Evolutionary conservation across 2,113 vertebrate genomes (phyloP).

Genomic region (Apteryx owenii): DNA sequence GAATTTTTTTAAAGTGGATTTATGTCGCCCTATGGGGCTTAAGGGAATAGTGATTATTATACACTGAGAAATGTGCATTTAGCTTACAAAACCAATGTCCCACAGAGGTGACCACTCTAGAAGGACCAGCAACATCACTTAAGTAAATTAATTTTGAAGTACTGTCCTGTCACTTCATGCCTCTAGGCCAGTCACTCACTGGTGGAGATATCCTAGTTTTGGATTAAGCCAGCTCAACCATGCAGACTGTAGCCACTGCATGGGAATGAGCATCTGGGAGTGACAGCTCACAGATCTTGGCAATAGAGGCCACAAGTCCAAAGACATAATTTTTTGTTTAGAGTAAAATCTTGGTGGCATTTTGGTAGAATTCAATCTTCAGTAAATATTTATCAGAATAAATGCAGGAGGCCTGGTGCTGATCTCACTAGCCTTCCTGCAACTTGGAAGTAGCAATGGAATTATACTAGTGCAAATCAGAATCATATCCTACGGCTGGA

Average conservation of each 20-base stretch:
- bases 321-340: slow-evolving; percentile 78
- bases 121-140: slow-evolving; percentile 84
- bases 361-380: slow-evolving; percentile 50
- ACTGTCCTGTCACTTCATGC: slow-evolving; percentile 88
- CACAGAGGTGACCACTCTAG: slow-evolving; percentile 78
- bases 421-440: neutral
- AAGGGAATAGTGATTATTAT: slow-evolving; percentile 69
- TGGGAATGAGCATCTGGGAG: slow-evolving; percentile 81
- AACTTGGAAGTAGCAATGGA: neutral
- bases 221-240: slow-evolving; percentile 91
- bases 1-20: slow-evolving; percentile 49
- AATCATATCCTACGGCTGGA: neutral
- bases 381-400: slow-evolving; percentile 46
- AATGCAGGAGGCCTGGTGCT: neutral
- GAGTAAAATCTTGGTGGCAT: slow-evolving; percentile 67
- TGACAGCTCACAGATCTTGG: slow-evolving; percentile 86
- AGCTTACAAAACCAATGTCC: slow-evolving; percentile 78
- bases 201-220: slow-evolving; percentile 79
- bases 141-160: slow-evolving; percentile 94
- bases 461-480: neutral
- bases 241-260: slow-evolving; percentile 83
- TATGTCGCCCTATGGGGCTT: slow-evolving; percentile 40
- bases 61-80: slow-evolving; percentile 79
- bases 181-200: slow-evolving; percentile 84
- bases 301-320: slow-evolving; percentile 79